A percentile compares a stretch with the other conserved stretches of the same genome.
These are phyloP conservation scores for Tachyglossus aculeatus DNA, from an alignment of 2,797 vertebrate genomes.

Conservation along the genomic window DNA sequence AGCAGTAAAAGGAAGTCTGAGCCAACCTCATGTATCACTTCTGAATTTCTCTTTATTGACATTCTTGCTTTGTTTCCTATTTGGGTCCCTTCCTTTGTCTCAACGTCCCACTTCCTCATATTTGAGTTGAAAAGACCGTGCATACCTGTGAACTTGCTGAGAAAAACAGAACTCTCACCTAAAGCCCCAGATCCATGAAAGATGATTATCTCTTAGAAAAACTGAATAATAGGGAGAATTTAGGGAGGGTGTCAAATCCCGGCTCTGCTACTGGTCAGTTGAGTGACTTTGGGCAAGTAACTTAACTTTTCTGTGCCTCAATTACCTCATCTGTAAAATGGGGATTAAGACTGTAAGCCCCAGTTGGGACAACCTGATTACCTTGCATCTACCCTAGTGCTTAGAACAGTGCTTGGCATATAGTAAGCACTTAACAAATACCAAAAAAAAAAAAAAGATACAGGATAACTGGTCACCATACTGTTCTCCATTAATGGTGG, in stretches of 20 bases:
- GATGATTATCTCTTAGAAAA: no score
- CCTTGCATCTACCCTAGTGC: no score
- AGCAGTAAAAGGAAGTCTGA: neutral
- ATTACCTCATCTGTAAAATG: neutral
- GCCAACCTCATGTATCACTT: neutral
- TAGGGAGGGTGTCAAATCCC: no score
- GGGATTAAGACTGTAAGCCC: no score
- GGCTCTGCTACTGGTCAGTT: no score
- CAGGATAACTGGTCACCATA: no score
- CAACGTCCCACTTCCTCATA: conserved; percentile 26
- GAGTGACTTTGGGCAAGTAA: neutral
- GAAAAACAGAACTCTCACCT: neutral
- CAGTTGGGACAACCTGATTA: no score
- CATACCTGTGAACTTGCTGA: neutral
- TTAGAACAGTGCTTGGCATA: no score
- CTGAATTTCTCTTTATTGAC: neutral
- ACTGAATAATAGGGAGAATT: no score
- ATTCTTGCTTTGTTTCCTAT: neutral
- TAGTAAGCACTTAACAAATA: no score
- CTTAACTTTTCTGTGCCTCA: neutral
- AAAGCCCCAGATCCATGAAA: neutral
- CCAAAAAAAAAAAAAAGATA: no score
- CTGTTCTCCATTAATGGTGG: no score
- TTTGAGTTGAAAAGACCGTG: conserved; percentile 4
- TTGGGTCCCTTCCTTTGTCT: neutral